phyloP scores from a whole-genome alignment of 2,797 vertebrate species.

The Lepus townsendii region DNA sequence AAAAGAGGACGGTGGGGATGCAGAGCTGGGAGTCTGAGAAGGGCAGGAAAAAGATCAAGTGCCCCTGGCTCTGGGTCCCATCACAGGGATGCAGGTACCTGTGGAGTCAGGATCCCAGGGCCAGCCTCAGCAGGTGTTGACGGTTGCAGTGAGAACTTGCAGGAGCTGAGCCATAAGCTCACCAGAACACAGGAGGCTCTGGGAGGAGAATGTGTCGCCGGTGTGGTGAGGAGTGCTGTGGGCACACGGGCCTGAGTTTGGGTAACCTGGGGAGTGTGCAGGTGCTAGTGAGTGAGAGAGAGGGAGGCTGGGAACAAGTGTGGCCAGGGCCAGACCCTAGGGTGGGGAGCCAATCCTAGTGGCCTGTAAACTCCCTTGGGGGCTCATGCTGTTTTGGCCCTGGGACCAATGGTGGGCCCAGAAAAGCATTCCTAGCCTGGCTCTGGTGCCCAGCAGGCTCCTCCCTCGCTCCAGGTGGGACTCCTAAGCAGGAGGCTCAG shows the following conservation, averaged over 20 bases:
- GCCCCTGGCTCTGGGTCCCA: no score
- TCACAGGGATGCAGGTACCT: neutral
- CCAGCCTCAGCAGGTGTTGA: neutral
- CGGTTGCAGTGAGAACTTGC: neutral
- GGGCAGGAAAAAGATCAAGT: neutral
- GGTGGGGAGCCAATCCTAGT: no score
- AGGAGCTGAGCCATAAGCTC: neutral
- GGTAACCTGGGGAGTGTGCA: no score
- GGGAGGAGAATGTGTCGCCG: neutral
- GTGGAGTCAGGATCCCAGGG: neutral
- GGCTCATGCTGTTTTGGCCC: neutral
- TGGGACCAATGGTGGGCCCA: no score
- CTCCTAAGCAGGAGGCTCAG: neutral
- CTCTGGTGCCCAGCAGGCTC: neutral
- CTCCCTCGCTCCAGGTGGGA: neutral
- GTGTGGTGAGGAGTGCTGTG: neutral
- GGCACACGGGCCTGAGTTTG: neutral
- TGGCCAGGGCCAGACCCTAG: neutral
- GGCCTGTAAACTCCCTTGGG: neutral
- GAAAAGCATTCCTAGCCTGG: neutral
- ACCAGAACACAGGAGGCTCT: neutral
- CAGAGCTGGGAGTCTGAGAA: neutral
- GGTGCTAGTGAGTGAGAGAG: neutral
- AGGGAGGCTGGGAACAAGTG: neutral
- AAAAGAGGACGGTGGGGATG: neutral